Conservation (phyloP, 2,113 vertebrate species). For the Apteryx mantelli region DNA sequence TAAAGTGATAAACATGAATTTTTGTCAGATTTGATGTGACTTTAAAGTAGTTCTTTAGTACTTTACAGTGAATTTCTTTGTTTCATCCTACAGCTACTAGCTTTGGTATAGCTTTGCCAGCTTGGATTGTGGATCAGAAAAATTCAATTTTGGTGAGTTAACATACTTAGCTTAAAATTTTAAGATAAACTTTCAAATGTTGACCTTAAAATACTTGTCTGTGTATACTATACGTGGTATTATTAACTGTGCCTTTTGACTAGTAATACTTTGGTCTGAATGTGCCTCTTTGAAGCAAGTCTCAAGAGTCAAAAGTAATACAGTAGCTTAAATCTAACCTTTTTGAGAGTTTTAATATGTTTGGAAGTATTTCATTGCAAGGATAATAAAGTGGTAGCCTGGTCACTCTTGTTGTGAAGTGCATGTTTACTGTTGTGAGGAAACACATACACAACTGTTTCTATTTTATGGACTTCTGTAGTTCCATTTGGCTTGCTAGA, state of each 20-base stretch:
- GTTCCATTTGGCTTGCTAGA: background rate
- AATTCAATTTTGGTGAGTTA: slow-evolving; percentile 95
- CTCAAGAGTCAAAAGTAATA: background rate
- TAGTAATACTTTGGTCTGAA: background rate
- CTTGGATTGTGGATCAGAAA: slow-evolving; percentile 99
- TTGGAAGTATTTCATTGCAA: background rate
- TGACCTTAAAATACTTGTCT: background rate
- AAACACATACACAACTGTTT: background rate
- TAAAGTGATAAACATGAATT: background rate
- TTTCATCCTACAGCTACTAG: slow-evolving; percentile 85
- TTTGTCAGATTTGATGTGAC: background rate
- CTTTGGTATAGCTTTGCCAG: slow-evolving; percentile 96
- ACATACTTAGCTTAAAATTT: background rate
- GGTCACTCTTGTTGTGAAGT: background rate
- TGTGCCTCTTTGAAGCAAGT: background rate
- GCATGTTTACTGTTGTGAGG: background rate
- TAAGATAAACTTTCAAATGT: background rate
- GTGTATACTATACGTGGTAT: fast-evolving
- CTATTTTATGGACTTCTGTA: background rate
- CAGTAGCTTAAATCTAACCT: background rate
- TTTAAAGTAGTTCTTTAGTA: background rate
- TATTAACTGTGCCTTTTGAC: background rate
- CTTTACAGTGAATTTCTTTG: background rate
- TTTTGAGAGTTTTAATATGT: background rate
- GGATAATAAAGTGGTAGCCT: background rate